Base-by-base conservation (phyloP, 2,888 invertebrate genomes). In the Trissonchulus sp. region DNA sequence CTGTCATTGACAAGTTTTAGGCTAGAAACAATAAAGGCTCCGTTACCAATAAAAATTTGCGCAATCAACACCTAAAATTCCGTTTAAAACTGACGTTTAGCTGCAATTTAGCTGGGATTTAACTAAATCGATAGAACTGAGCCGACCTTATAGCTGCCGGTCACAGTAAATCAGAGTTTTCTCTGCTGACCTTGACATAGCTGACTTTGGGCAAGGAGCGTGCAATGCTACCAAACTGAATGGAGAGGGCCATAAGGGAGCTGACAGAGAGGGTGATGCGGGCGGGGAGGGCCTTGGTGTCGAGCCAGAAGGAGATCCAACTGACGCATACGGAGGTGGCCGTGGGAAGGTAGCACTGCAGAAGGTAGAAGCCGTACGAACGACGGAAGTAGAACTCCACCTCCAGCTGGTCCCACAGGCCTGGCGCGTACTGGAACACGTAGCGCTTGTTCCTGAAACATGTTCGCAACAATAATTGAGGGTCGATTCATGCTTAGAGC, bases 241-340 rank as follows among this genome's bases (percentile, higher is more conserved):
- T 82, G 0, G 82, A 81, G 18, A 82, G 76, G 8, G 82, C 82
- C 83, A 84, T 81, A 18, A 83, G 77, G 0, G 80, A 81, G 30
- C 77, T 77, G 15, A 83, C 82, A 3, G 83, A 82, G 1, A 83
- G 79, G 0, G 83, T 84, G 33, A 83, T 84, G 31, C 83, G 73
- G 30, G 83, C 83, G 1, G 83, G 83, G 15, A 83, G 79, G 1
- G 83, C 83, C 28, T 80, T 82, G 1, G 83, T 84, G 73, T 83
- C 84, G 60, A 83, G 81, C 84, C 83, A 84, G 74, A 83, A 83
- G 0, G 83, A 82, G 38, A 83, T 84, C 83, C 84, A 84, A 0
- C 80, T 80, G 62, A 83, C 84, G 75, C 83, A 83, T 18, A 83
- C 83, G 1, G 82, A 81, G 1, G 82, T 74, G 75, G 83, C 83